Base-by-base conservation (phyloP, 1,140 invertebrate genomes). In the Ceratitis capitata region DNA sequence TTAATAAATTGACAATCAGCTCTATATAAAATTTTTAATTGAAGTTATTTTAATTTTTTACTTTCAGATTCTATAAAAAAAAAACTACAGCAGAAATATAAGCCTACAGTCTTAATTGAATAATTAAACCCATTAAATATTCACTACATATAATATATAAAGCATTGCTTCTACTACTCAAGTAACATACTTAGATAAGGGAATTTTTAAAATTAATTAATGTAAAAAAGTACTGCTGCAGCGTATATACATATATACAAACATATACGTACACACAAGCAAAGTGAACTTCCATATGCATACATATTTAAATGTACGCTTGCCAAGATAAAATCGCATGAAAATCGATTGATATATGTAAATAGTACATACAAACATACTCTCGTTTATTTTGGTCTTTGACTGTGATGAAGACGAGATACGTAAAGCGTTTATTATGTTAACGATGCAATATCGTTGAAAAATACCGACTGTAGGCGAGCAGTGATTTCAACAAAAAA, bases 391-490 rank as follows among this genome's bases (percentile, higher is more conserved):
- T n/a, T 45, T 78, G 69, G 35, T 19, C 39, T 26, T 42, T 45
- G 39, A n/a, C 69, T 78, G 69, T 78, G 69, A 78, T 78, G 69
- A 42, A 35, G 69, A 78, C 45, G 69, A 42, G 23, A 47, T 78
- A 45, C 39, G 39, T 78, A n/a, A 45, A 78, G 14, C 69, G 19
- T 1, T 61, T 61, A 61, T 7, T 10, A 7, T 12, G 29, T n/a
- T 16, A 56, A 56, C 19, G 23, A 56, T 19, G 16, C 1, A 19
- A 5, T 19, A 5, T 53, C 49, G 19, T n/a, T 53, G n/a, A 53
- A 19, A 53, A 0, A 53, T 53, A 56, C 19, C 4, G n/a, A 6
- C n/a, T n/a, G n/a, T n/a, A n/a, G n/a, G n/a, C n/a, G n/a, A n/a
- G n/a, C n/a, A n/a, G n/a, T n/a, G 51, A 56, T n/a, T 53, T 47